Base-by-base conservation (phyloP, 2,888 invertebrate species). In the Cabera pusaria region DNA sequence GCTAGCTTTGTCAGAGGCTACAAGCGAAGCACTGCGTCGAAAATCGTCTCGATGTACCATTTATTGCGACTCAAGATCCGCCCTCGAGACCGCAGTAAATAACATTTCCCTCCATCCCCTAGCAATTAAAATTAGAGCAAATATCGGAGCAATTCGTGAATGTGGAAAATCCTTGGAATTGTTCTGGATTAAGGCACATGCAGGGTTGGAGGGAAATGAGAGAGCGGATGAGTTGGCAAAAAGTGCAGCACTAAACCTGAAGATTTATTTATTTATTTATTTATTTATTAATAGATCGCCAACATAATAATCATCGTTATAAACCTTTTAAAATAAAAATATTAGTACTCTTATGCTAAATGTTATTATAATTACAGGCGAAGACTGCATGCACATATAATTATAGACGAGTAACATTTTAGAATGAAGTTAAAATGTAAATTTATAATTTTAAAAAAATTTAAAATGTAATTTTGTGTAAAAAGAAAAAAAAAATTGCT, bases 111-210 rank as follows among this genome's bases (percentile, higher is more conserved):
- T 12, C 5, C 25, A 41, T 5, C 41, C 41, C 6, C 9, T 41
- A 1, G 41, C 29, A 0, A 3, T 18, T 2, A 12, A 41, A 7
- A 16, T 5, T 1, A 20, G 38, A 0, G 5, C 6, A 1, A 39
- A 32, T n/a, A 10, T 27, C 2, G 5, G 1, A 2, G 2, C 12
- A n/a, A 3, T 6, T 5, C 5, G 1, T 2, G 3, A 1, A 7
- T 11, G 11, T 5, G 18, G 4, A 9, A 37, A 38, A 23, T 4
- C 6, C 2, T 16, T 41, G 0, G 3, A 12, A 0, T 10, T 41
- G 1, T 35, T 7, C 25, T 41, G 43, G 38, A 14, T 38, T 0
- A 44, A 31, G 6, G 43, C 43, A 0, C 43, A 38, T 7, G 43
- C 25, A 0, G 43, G 43, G 0, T n/a, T 43, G 1, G 24, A 17